A percentile compares a stretch with the other conserved stretches of the same genome.
These are phyloP conservation scores for Cyclophora albipunctata DNA, from an alignment of 2,888 invertebrate genomes.

Conservation along the genomic window DNA sequence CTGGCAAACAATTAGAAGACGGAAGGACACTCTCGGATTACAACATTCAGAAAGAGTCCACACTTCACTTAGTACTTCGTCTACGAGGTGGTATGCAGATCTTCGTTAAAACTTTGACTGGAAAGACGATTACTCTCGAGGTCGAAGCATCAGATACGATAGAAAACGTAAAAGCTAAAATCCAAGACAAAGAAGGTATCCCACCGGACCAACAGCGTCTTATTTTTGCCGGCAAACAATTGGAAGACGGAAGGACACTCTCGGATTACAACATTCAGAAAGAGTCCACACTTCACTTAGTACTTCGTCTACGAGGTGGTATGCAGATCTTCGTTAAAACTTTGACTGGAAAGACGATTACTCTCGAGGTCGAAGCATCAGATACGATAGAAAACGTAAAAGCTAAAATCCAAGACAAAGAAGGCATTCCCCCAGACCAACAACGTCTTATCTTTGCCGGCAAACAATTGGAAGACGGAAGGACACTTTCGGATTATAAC, in stretches of 20 bases:
- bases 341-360: conserved; percentile 18
- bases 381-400: conserved; percentile 21
- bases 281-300: conserved; percentile 17
- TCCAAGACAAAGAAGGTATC: conserved; percentile 71
- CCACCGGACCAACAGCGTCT: conserved; percentile 77
- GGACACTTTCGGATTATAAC: conserved; percentile 19
- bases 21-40: conserved; percentile 28
- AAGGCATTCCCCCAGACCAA: conserved; percentile 22
- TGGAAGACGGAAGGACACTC: conserved; percentile 78
- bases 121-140: conserved; percentile 74
- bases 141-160: conserved; percentile 77
- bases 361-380: conserved; percentile 16
- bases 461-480: conserved; percentile 19
- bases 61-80: conserved; percentile 27
- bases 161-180: conserved; percentile 77
- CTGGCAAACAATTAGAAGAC: conserved; percentile 30
- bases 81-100: conserved; percentile 70
- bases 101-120: conserved; percentile 76
- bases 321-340: conserved; percentile 22
- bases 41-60: conserved; percentile 31
- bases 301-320: conserved; percentile 19
- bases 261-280: conserved; percentile 21
- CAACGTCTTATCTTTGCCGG: conserved; percentile 20
- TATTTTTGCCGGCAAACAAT: conserved; percentile 80
- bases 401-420: conserved; percentile 20